Conservation (phyloP, 2,797 vertebrate genomes). For the Phaenicophaeus curvirostris region DNA sequence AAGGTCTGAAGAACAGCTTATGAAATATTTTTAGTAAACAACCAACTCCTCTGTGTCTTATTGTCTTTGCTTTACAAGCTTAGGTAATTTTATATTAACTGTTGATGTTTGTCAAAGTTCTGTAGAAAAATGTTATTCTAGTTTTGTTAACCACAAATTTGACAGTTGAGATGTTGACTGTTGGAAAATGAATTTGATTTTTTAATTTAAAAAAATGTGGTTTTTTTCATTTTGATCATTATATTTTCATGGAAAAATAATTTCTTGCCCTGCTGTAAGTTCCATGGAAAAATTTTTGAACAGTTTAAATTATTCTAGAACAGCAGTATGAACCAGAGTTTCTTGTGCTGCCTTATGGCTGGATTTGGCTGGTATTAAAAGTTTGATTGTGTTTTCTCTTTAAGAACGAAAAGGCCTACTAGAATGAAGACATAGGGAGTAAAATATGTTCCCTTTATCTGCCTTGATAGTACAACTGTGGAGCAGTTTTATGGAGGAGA, state of each 20-base stretch:
- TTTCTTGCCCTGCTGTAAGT: neutral
- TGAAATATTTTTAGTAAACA: neutral
- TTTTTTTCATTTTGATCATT: neutral
- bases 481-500: neutral
- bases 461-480: neutral
- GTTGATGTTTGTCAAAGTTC: neutral
- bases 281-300: neutral
- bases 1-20: neutral
- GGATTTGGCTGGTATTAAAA: neutral
- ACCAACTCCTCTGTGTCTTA: neutral
- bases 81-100: neutral
- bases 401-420: neutral
- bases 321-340: neutral
- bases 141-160: neutral
- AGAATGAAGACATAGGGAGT: neutral
- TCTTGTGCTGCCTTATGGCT: neutral
- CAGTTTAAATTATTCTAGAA: neutral
- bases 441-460: constrained; percentile 33
- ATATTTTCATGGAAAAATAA: neutral
- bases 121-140: neutral
- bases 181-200: neutral
- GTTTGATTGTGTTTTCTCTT: neutral
- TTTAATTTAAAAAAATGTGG: neutral
- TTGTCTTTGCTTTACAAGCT: neutral
- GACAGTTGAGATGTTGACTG: neutral